These are phyloP conservation scores for Platyura marginata DNA, from an alignment of 1,140 invertebrate species.

Conservation along the genomic window DNA sequence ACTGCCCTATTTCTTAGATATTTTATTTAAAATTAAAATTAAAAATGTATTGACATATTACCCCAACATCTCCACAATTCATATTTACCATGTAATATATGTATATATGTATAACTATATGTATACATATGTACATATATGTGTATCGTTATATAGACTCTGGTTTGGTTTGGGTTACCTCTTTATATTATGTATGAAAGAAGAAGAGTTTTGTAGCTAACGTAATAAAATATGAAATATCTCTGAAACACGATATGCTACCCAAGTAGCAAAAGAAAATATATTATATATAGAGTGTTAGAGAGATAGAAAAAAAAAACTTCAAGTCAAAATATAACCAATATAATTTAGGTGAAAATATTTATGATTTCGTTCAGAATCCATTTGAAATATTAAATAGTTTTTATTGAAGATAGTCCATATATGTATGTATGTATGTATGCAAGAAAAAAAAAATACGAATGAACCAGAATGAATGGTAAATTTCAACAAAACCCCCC, in stretches of 20 bases:
- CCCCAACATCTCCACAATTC: neutral
- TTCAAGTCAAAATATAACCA: neutral
- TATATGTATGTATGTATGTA: too few relatives aligned
- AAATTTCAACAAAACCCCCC: too few relatives aligned
- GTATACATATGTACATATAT: neutral
- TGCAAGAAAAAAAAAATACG: too few relatives aligned
- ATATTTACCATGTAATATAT: neutral
- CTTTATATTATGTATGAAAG: neutral
- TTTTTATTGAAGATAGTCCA: too few relatives aligned
- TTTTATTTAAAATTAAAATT: neutral
- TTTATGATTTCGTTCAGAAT: too few relatives aligned
- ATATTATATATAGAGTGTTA: neutral
- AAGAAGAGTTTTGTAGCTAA: neutral
- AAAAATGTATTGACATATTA: neutral
- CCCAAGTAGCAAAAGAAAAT: neutral
- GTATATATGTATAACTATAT: neutral
- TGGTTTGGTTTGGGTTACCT: neutral
- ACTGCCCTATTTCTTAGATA: too few relatives aligned
- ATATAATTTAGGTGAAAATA: neutral
- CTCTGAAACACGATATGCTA: conserved; percentile 1
- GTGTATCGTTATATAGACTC: neutral
- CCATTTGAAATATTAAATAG: too few relatives aligned
- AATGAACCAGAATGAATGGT: too few relatives aligned
- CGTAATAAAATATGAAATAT: conserved; percentile 1
- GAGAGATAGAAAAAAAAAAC: neutral